Percentiles rank a stretch among this genome's conserved stretches.
phyloP scores from a whole-genome alignment of 2,797 vertebrate genomes.

The Sarcoramphus papa region DNA sequence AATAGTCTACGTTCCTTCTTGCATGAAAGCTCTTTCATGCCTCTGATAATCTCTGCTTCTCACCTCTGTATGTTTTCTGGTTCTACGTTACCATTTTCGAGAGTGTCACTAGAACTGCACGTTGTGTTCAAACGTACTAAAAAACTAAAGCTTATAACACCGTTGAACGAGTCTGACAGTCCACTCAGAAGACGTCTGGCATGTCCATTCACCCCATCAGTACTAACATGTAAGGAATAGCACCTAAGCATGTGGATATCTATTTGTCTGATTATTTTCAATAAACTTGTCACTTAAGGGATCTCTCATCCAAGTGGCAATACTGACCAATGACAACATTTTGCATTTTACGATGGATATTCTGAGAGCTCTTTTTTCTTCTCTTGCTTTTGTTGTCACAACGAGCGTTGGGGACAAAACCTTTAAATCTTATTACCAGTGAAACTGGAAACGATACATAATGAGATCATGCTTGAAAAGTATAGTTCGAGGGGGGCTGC shows the following conservation, averaged over 20 bases:
- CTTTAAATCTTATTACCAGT: background rate
- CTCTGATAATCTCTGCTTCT: background rate
- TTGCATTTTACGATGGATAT: background rate
- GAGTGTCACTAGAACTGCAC: background rate
- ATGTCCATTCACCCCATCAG: background rate
- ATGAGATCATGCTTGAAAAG: background rate
- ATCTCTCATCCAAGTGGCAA: background rate
- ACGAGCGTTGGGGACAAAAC: fast-evolving
- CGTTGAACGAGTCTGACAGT: background rate
- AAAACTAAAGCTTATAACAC: background rate
- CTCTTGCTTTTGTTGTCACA: background rate
- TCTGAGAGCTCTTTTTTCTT: background rate
- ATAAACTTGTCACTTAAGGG: background rate
- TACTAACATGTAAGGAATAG: background rate
- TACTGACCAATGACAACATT: background rate
- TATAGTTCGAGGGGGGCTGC: background rate
- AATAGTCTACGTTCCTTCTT: background rate
- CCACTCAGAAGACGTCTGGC: background rate
- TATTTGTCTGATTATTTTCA: background rate
- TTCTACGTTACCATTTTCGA: background rate
- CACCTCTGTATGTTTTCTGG: background rate
- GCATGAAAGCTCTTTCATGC: background rate
- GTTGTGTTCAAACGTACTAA: background rate
- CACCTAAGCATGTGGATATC: background rate
- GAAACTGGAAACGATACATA: background rate